Conservation (phyloP, 2,797 vertebrate species). For the Spinus pinus region DNA sequence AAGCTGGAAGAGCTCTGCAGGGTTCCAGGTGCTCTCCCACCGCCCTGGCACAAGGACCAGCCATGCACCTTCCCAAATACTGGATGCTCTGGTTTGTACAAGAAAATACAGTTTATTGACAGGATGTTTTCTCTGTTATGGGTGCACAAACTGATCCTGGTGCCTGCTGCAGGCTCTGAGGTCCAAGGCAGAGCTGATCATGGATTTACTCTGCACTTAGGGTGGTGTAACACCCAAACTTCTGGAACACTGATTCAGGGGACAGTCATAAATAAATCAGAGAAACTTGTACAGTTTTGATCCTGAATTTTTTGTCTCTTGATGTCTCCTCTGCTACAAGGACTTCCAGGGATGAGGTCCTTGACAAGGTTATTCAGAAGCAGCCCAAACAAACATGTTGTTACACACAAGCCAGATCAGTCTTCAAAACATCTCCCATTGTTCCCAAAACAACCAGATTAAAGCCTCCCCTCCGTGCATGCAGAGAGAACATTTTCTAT, state of each 20-base stretch:
- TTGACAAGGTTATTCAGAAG: not conserved
- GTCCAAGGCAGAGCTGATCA: not conserved
- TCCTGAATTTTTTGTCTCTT: not conserved
- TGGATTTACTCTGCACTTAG: not conserved
- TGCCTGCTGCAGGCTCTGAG: not conserved
- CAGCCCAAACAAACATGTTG: not conserved
- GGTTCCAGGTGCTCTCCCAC: not conserved
- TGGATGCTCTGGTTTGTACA: not conserved
- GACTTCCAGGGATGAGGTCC: not conserved
- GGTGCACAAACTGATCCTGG: not conserved
- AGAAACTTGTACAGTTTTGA: not conserved
- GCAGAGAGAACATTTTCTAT: not conserved
- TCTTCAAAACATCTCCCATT: slow-evolving; percentile 2
- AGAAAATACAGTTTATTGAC: not conserved
- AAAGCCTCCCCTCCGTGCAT: not conserved
- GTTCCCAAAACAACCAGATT: slow-evolving; percentile 32
- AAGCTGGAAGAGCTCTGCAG: not conserved
- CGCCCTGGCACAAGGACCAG: not conserved
- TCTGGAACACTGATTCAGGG: not conserved
- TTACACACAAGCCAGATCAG: not conserved
- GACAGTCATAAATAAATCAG: not conserved
- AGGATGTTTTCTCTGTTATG: not conserved
- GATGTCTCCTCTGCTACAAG: not conserved
- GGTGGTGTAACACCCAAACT: accelerated
- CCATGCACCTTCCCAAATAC: accelerated